Conservation (phyloP, 2,113 vertebrate species). For the Microcebus ravelobensis region DNA sequence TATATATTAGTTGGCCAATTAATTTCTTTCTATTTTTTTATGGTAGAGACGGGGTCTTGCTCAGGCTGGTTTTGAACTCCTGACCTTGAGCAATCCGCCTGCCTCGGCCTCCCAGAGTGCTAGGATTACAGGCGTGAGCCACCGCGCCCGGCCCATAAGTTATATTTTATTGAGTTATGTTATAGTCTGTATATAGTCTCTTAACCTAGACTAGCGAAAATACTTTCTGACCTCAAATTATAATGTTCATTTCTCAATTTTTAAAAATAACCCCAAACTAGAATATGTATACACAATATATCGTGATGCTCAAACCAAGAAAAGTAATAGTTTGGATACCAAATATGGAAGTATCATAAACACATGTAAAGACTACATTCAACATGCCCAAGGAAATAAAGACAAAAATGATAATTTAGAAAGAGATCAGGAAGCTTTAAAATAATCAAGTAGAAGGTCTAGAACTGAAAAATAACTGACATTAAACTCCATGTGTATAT, state of each 20-base stretch:
- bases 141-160: too few relatives aligned
- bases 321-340: not conserved
- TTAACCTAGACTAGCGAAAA: slow-evolving; percentile 4
- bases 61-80: too few relatives aligned
- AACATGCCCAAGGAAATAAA: slow-evolving; percentile 1
- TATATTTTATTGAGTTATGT: not conserved
- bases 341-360: not conserved
- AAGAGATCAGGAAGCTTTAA: not conserved
- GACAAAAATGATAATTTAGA: not conserved
- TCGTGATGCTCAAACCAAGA: not conserved
- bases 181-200: not conserved
- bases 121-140: too few relatives aligned
- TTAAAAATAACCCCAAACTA: not conserved
- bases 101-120: too few relatives aligned
- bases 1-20: too few relatives aligned
- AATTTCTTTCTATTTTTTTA: too few relatives aligned
- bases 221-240: not conserved
- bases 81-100: too few relatives aligned
- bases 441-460: not conserved
- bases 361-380: not conserved
- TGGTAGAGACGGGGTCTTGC: too few relatives aligned
- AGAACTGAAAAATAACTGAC: slow-evolving; percentile 23
- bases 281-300: not conserved
- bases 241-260: not conserved
- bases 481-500: not conserved